Evolutionary conservation across 2,113 vertebrate genomes (phyloP).

Genomic region (Rana temporaria): DNA sequence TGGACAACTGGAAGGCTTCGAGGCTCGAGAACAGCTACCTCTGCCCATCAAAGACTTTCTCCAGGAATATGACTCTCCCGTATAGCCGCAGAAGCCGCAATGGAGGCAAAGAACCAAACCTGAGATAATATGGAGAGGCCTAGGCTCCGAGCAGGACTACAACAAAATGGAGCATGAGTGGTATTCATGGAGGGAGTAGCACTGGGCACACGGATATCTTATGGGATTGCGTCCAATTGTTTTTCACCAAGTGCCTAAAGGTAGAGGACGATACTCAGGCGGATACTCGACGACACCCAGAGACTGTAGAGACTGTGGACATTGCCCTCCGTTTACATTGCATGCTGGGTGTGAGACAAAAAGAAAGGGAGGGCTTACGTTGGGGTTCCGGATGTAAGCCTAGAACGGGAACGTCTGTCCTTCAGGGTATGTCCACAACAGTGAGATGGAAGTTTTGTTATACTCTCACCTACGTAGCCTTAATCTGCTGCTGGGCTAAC

Average conservation of each 20-base stretch:
- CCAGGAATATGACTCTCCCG: slow-evolving; percentile 89
- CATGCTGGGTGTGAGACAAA: slow-evolving; percentile 20
- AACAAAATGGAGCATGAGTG: not conserved
- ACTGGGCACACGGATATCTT: not conserved
- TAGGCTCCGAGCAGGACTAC: slow-evolving; percentile 8
- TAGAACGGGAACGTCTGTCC: not conserved
- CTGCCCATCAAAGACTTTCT: slow-evolving; percentile 89
- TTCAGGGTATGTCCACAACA: slow-evolving; percentile 29
- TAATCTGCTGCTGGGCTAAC: slow-evolving; percentile 28
- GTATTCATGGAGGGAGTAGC: not conserved
- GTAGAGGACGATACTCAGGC: slow-evolving; percentile 8
- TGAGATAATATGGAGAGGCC: not conserved
- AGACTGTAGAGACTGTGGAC: not conserved
- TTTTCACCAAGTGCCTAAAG: slow-evolving; percentile 17
- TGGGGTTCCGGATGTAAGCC: slow-evolving; percentile 30
- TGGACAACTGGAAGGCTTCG: slow-evolving; percentile 84
- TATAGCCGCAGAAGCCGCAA: slow-evolving; percentile 69
- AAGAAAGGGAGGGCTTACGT: not conserved
- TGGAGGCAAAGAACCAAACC: not conserved
- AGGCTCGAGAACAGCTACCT: slow-evolving; percentile 87
- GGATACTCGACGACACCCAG: not conserved
- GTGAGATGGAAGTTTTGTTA: slow-evolving; percentile 32
- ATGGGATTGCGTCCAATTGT: not conserved
- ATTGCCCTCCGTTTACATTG: slow-evolving; percentile 6
- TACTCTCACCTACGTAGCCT: slow-evolving; percentile 43